Percentiles rank a stretch among this genome's conserved stretches.
Conservation (phyloP, 1,140 invertebrate genomes). For the Heliconius hewitsoni region DNA sequence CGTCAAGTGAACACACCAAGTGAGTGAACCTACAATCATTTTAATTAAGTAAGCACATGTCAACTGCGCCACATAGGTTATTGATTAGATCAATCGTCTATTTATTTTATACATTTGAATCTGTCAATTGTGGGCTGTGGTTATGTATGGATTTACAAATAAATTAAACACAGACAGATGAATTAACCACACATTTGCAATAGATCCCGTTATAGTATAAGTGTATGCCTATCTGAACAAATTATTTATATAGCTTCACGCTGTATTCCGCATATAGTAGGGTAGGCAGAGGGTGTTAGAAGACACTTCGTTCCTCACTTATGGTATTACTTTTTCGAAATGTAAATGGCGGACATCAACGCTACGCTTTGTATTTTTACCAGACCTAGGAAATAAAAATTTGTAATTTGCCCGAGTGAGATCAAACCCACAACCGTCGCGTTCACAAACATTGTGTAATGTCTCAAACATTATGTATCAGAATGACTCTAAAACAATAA, state of each 20-base stretch:
- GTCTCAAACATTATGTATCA: too few relatives aligned
- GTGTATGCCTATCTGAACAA: neutral
- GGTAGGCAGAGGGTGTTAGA: too few relatives aligned
- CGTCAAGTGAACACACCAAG: too few relatives aligned
- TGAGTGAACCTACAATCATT: neutral
- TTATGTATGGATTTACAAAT: neutral
- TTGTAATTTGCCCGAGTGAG: too few relatives aligned
- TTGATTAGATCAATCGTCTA: neutral
- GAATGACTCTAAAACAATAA: too few relatives aligned
- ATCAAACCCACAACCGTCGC: too few relatives aligned
- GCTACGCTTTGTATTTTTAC: neutral
- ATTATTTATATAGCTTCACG: neutral
- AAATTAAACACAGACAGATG: neutral
- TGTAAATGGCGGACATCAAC: too few relatives aligned
- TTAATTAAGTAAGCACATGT: neutral
- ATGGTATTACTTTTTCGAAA: too few relatives aligned
- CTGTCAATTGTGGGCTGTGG: slow-evolving; percentile 4
- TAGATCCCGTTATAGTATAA: neutral
- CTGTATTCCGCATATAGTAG: neutral
- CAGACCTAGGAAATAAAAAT: too few relatives aligned
- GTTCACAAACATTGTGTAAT: too few relatives aligned
- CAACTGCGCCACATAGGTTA: neutral
- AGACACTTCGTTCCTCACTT: neutral
- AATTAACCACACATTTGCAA: neutral
- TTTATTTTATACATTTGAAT: slow-evolving; percentile 5